Evolutionary conservation across 2,888 invertebrate species (phyloP), one percentile per base, ranked within the genome.

Genomic region (Drosophila prolongata): DNA sequence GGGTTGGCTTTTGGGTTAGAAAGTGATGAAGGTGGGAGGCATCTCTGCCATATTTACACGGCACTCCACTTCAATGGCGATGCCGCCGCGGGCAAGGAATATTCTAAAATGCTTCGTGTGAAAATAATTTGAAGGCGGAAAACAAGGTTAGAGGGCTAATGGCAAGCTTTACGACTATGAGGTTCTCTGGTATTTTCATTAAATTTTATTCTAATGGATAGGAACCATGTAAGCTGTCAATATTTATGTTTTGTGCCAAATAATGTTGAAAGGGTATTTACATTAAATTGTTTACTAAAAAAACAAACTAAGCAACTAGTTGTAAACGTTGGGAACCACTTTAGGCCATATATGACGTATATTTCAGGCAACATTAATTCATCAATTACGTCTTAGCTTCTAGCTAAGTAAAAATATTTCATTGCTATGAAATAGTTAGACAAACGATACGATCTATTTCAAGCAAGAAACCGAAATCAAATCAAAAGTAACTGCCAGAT

Each of bases 51-150:
- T 64, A 80, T 82, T 81, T 85, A 80, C 86, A 70, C 56, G 68
- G 67, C 71, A 71, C 86, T 80, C 54, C 44, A 74, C 52, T 61
- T 78, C 83, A 68, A 72, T 64, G 40, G 62, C 59, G 11, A 40
- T 16, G 42, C 38, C 47, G 52, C 66, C 66, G 50, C 57, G 37
- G 73, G 76, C 76, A 50, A 60, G 44, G 62, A 67, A 75, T 72
- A 72, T 83, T 70, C 76, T 64, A 76, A 83, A 77, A 52, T 58
- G 65, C 55, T 54, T 34, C 65, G 71, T 74, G 74, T 68, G 65
- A 87, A 81, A 84, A 81, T 83, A 79, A 84, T 84, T 87, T 84
- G 73, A 79, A 74, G 74, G 76, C 79, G 74, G 68, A 70, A 86
- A 86, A 86, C 77, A 77, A 83, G 83, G 86, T 83, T 86, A 80